These are phyloP conservation scores for Amazona vittata DNA, from an alignment of 2,113 vertebrate genomes.

Conservation along the genomic window DNA sequence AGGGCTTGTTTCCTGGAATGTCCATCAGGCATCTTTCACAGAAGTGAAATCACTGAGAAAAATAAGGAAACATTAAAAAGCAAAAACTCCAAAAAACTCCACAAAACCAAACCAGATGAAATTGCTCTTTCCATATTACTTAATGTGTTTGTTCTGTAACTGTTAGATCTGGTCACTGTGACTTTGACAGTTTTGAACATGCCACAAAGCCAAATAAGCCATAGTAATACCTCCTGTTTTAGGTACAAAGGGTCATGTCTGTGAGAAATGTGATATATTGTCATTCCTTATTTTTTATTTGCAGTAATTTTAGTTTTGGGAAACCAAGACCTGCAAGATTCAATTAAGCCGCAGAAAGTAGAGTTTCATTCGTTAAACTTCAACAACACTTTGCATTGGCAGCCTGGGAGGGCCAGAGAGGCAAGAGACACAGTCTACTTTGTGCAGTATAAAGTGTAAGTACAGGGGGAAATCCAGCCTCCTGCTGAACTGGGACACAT, in stretches of 20 bases:
- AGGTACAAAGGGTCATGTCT: fast-evolving
- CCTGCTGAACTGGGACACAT: fast-evolving
- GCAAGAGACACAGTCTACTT: constrained; percentile 53
- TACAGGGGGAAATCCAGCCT: neutral
- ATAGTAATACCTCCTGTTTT: neutral
- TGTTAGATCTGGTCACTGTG: neutral
- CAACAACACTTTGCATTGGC: constrained; percentile 72
- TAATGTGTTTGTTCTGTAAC: neutral
- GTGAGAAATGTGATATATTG: neutral
- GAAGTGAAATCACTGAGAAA: neutral
- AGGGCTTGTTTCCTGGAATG: neutral
- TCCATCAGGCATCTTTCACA: neutral
- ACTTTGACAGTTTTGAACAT: neutral
- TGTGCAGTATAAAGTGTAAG: constrained; percentile 79
- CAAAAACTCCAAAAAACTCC: neutral
- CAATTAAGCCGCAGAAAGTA: constrained; percentile 60
- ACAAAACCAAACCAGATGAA: neutral
- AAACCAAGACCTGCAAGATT: neutral
- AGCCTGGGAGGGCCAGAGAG: constrained; percentile 31
- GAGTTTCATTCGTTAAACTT: constrained; percentile 72
- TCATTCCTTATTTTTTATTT: neutral
- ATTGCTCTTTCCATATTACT: neutral
- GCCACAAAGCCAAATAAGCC: neutral
- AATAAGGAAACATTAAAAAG: neutral
- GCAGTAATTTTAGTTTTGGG: constrained; percentile 11